A percentile compares a stretch with the other conserved stretches of the same genome.
Conservation (phyloP, 2,113 vertebrate genomes). For the Mustela nigripes region DNA sequence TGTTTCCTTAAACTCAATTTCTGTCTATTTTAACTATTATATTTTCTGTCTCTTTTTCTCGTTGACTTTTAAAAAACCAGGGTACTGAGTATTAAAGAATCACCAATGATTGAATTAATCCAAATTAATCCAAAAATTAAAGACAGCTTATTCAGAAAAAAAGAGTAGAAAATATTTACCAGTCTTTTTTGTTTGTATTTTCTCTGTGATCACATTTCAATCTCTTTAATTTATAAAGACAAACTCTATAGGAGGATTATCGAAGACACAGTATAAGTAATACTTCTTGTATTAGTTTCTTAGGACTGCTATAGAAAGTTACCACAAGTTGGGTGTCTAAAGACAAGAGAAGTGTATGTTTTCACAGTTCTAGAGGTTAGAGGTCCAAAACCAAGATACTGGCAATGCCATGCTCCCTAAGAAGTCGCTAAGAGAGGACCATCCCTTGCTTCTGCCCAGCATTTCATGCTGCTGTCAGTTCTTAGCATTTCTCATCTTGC, state of each 20-base stretch:
- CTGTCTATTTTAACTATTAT: not conserved
- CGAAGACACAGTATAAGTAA: not conserved
- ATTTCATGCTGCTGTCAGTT: not conserved
- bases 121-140: not conserved
- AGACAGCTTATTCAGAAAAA: not conserved
- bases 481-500: not conserved
- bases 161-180: not conserved
- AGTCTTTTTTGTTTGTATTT: not conserved
- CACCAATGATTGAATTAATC: not conserved
- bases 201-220: not conserved
- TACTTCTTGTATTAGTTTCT: not conserved
- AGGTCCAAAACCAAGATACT: not conserved
- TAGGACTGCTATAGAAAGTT: not conserved
- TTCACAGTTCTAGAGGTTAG: not conserved
- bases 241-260: not conserved
- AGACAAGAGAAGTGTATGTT: not conserved
- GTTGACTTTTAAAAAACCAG: not conserved
- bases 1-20: not conserved
- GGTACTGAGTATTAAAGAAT: not conserved
- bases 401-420: not conserved
- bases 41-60: not conserved
- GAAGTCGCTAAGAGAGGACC: not conserved
- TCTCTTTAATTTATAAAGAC: not conserved
- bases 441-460: not conserved
- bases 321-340: not conserved